Base-by-base conservation (phyloP, 2,113 vertebrate species). In the Indicator maculatus region DNA sequence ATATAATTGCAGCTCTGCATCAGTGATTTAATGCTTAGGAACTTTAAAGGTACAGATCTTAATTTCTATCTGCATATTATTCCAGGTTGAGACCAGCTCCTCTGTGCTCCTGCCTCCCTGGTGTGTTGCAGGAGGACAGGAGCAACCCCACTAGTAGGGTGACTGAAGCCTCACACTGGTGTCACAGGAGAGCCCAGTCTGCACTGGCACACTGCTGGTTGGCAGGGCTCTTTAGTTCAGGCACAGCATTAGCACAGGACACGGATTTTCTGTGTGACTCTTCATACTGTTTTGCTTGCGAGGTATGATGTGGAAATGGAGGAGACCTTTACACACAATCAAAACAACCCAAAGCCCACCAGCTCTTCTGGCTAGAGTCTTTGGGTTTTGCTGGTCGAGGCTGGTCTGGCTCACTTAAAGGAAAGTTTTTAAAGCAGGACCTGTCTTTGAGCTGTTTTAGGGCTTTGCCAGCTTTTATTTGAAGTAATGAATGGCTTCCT, bases 1-100 rank as follows among this genome's bases (percentile, higher is more conserved):
- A 90, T 94, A 93, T 94, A 96, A 97, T 94, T 97, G 94, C 83
- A 7, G 41, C 64, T 93, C 89, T 96, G 69, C 95, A 83, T 77
- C 74, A 64, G 64, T 88, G 83, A 86, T 94, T 95, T 91, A 82
- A 80, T 78, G 64, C 95, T 83, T 64, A 20, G 52, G 47, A 90
- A 86, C 80, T 93, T 97, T 95, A 95, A 97, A 97, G 91, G 66
- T 63, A 83, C 74, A 95, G 84, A 28, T 94, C 61, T 58, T 59
- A 31, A 13, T 94, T 95, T 81, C 83, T 60, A 0, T 27, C 67
- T 33, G 53, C 23, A 38, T 74, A 16, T 19, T 15, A 20, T 11
- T 52, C 1, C 31, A 16, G 74, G 8, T 59, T 27, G 67, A 70
- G 78, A 90, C 24, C 63, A 56, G 73, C 58, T 77, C 21, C 81